These are phyloP conservation scores for Alosa sapidissima DNA, from an alignment of 2,797 vertebrate genomes.

Conservation along the genomic window DNA sequence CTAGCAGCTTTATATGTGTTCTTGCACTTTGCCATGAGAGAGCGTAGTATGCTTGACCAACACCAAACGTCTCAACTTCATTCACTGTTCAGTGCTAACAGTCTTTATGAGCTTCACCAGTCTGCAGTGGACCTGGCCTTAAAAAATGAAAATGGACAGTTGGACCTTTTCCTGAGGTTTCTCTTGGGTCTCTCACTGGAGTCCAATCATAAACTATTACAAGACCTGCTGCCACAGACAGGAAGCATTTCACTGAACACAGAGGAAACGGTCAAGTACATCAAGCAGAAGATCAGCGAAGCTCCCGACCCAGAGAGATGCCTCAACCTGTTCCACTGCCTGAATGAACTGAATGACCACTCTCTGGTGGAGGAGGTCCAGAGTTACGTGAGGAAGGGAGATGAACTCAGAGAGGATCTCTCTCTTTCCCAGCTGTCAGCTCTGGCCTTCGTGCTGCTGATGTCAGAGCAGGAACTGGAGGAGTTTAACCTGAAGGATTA, in stretches of 20 bases:
- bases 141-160: background rate
- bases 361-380: constrained; percentile 10
- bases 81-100: background rate
- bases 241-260: background rate
- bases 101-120: background rate
- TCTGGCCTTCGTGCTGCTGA: background rate
- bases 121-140: background rate
- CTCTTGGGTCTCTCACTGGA: background rate
- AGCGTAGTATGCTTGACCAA: background rate
- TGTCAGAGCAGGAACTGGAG: background rate
- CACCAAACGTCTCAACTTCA: background rate
- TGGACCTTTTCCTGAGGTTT: background rate
- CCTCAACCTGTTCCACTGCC: background rate
- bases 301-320: background rate
- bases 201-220: background rate
- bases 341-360: background rate
- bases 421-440: constrained; percentile 2
- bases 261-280: background rate
- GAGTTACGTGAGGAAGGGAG: background rate
- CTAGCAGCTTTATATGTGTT: background rate
- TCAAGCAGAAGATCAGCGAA: constrained; percentile 1
- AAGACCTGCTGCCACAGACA: background rate
- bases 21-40: background rate
- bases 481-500: background rate
- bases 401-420: background rate